phyloP scores from a whole-genome alignment of 2,113 vertebrate species.

The Gobiocypris rarus region DNA sequence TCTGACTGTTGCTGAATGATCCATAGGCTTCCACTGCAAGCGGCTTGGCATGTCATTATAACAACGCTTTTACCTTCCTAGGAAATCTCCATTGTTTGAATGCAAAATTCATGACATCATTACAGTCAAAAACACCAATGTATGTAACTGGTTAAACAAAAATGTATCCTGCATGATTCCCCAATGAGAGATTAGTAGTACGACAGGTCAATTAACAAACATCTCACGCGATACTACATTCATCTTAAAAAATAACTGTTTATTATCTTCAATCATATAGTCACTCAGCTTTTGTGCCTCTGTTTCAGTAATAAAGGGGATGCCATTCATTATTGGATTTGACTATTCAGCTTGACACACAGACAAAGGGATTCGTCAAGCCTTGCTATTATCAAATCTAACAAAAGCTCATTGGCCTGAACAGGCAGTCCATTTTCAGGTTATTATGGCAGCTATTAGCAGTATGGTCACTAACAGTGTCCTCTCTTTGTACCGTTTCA shows the following conservation, averaged over 20 bases:
- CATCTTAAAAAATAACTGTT: conserved; percentile 42
- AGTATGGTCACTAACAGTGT: not conserved
- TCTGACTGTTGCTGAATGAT: not conserved
- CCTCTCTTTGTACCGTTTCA: not conserved
- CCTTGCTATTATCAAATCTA: conserved; percentile 42
- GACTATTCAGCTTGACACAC: conserved; percentile 48
- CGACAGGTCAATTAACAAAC: conserved; percentile 36
- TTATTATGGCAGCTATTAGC: conserved; percentile 18
- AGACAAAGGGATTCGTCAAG: conserved; percentile 33
- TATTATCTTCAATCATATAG: conserved; percentile 45
- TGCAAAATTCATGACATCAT: conserved; percentile 1
- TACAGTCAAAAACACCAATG: not conserved
- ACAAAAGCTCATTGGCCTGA: conserved; percentile 43
- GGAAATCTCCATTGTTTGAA: not conserved
- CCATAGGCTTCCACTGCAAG: not conserved
- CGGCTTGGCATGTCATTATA: not conserved
- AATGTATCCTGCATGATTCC: not conserved
- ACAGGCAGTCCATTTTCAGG: conserved; percentile 20
- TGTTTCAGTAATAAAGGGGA: conserved; percentile 39
- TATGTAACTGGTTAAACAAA: not conserved
- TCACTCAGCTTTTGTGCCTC: conserved; percentile 36
- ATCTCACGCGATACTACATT: conserved; percentile 35
- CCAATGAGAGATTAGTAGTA: conserved; percentile 25
- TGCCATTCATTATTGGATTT: conserved; percentile 50
- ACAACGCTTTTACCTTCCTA: not conserved